Evolutionary conservation across 1,140 invertebrate species (phyloP), one percentile per base, ranked within the genome.

Genomic region (Proales similis): DNA sequence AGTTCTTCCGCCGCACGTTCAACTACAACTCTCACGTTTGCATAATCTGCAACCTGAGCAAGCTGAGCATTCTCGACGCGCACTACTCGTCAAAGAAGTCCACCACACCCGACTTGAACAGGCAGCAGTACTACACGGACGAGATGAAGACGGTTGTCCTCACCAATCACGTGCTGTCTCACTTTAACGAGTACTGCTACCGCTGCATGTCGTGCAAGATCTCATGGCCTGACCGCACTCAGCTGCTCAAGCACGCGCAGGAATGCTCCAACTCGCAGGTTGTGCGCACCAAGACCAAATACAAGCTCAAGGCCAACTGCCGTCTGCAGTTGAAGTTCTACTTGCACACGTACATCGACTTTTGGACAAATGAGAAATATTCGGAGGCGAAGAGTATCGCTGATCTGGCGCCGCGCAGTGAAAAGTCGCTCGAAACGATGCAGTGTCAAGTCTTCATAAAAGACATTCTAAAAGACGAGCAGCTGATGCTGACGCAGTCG

Each of bases 141-240:
- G 51, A 57, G 45, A 57, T 57, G 51, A 57, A 57, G 30, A 57
- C 51, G 5, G 51, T 57, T 2, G 51, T 57, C 1, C 22, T 57
- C n/a, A 57, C 51, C 11, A 57, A 57, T 14, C 51, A 57, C 30
- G 22, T 57, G 17, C 14, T 57, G 20, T 42, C 36, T 57, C 51
- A 57, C 20, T 57, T 57, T 17, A 57, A 57, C 22, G 51, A 57
- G 11, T 57, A 57, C 32, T 57, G 51, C 22, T 57, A 57, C 32
- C 51, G 51, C 0, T 57, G 51, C 22, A 57, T 57, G 51, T 57
- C 51, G 11, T 57, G 51, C 19, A 57, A 57, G 45, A 57, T 57
- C 19, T 57, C 51, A 4, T 57, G 51, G 51, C 51, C 51, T n/a
- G 51, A 57, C 32, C 26, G 51, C 9, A 57, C 51, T 42, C 51